A percentile compares a stretch with the other conserved stretches of the same genome.
phyloP scores from a whole-genome alignment of 2,113 vertebrate genomes.

The Rattus rattus region DNA sequence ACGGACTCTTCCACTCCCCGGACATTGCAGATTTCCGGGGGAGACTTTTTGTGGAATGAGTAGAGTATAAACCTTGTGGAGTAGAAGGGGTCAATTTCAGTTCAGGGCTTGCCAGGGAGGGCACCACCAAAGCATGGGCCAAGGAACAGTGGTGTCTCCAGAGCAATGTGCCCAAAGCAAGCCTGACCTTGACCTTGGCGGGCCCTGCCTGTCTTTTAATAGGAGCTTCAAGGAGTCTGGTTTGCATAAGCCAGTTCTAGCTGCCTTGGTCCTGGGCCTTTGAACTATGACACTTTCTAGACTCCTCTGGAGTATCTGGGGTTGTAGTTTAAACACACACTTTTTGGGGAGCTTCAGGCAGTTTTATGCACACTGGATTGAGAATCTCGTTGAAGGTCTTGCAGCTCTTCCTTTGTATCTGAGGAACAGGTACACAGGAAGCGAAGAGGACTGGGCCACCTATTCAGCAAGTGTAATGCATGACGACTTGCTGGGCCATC shows the following conservation, averaged over 20 bases:
- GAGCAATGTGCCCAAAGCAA: background rate
- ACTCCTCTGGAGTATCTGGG: background rate
- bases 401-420: background rate
- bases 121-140: background rate
- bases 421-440: background rate
- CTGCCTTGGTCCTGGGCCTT: background rate
- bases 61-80: background rate
- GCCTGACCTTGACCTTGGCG: background rate
- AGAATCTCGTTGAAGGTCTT: background rate
- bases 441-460: background rate
- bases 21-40: background rate
- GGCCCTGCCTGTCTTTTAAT: background rate
- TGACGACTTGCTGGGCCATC: background rate
- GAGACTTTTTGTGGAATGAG: constrained; percentile 40
- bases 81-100: background rate
- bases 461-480: background rate
- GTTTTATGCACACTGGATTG: background rate
- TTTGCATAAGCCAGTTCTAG: background rate
- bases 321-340: background rate
- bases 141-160: background rate
- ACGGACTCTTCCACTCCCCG: background rate
- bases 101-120: background rate
- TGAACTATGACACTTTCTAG: constrained; percentile 25
- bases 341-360: background rate
- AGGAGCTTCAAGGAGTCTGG: background rate